These are phyloP conservation scores for Erpornis zantholeuca DNA, from an alignment of 2,113 vertebrate species.

Conservation along the genomic window DNA sequence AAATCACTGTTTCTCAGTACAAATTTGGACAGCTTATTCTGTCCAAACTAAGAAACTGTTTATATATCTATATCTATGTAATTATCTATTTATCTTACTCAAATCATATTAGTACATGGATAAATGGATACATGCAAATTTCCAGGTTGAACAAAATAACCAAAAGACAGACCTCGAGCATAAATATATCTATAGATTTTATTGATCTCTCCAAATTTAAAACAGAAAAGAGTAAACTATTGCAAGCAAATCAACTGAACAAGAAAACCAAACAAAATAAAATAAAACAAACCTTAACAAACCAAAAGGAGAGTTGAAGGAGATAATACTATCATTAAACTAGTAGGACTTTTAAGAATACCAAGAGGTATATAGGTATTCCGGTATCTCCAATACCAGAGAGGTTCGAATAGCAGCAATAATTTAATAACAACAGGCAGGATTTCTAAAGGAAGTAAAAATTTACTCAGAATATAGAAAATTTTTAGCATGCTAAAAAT, in stretches of 20 bases:
- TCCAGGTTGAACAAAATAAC: background rate
- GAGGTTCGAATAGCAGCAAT: background rate
- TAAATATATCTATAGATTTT: background rate
- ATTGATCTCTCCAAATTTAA: background rate
- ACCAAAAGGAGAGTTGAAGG: background rate
- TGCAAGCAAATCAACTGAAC: background rate
- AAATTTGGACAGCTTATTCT: background rate
- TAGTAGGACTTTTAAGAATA: background rate
- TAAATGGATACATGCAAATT: background rate
- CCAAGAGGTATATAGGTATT: no score
- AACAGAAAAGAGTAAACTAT: background rate
- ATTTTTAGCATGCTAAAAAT: background rate
- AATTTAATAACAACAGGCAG: background rate
- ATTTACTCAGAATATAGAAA: background rate
- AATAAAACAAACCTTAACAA: background rate
- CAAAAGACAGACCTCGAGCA: background rate
- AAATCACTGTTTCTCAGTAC: background rate
- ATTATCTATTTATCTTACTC: background rate
- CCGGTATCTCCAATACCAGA: no score
- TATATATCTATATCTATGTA: background rate
- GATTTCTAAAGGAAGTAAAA: slow-evolving; percentile 14
- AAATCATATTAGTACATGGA: background rate
- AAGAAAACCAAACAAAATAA: background rate
- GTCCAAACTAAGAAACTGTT: background rate
- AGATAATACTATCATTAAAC: background rate